These are phyloP conservation scores for Volucella zonaria DNA, from an alignment of 2,888 invertebrate species.

Conservation along the genomic window DNA sequence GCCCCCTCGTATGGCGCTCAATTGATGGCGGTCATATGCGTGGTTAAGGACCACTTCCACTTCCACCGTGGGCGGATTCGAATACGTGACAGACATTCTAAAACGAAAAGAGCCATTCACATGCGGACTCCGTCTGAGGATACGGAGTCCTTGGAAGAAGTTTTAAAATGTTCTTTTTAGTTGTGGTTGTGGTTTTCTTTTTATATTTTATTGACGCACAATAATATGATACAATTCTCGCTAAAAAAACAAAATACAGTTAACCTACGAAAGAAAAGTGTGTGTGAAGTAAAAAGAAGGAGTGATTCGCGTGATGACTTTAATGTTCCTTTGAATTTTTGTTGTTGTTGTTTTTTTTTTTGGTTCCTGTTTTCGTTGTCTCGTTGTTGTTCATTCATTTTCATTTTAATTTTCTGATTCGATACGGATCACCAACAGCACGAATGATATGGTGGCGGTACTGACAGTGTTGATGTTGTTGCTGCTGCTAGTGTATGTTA, in stretches of 20 bases:
- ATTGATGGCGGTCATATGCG: constrained; percentile 58
- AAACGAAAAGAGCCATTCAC: constrained; percentile 15
- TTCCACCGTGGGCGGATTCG: constrained; percentile 44
- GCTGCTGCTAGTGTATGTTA: constrained; percentile 21
- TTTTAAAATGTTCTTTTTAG: constrained; percentile 1
- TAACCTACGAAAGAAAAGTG: constrained; percentile 50
- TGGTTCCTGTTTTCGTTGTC: constrained; percentile 40
- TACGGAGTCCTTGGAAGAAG: constrained; percentile 5
- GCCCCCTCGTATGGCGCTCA: constrained; percentile 19
- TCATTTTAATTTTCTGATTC: constrained; percentile 7
- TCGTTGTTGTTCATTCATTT: constrained; percentile 36
- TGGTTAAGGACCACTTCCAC: constrained; percentile 58
- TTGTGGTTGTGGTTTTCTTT: constrained; percentile 31
- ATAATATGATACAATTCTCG: constrained; percentile 58
- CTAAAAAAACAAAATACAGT: constrained; percentile 57
- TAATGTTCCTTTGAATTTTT: constrained; percentile 74
- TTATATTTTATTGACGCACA: constrained; percentile 67
- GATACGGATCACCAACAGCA: constrained; percentile 23
- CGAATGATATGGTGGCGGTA: constrained; percentile 33
- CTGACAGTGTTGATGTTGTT: constrained; percentile 33
- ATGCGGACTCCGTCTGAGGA: not conserved
- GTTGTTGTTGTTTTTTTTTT: constrained; percentile 43
- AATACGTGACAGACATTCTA: constrained; percentile 68
- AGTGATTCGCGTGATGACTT: constrained; percentile 74
- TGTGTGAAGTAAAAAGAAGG: constrained; percentile 51